Evolutionary conservation across 2,888 invertebrate genomes (phyloP).

Genomic region (Orthonychiurus folsomi): DNA sequence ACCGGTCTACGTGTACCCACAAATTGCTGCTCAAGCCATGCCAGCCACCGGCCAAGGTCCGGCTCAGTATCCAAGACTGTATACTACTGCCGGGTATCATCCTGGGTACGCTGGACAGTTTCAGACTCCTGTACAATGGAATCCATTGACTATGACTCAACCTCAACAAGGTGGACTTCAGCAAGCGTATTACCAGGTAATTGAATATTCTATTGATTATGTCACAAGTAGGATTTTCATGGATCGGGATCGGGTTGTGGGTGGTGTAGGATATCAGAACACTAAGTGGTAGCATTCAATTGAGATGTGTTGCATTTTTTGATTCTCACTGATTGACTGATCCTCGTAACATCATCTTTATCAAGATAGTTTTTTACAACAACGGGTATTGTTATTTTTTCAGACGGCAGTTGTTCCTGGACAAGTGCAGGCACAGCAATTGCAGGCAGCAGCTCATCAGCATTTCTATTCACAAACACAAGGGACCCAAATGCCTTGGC

Average conservation of each 20-base stretch:
- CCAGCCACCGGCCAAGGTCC: background rate
- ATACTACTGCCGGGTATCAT: background rate
- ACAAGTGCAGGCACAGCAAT: constrained; percentile 20
- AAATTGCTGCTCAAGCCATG: background rate
- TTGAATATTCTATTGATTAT: background rate
- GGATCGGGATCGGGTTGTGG: too few relatives aligned
- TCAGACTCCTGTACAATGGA: background rate
- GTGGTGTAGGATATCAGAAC: too few relatives aligned
- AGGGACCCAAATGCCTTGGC: background rate
- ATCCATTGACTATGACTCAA: background rate
- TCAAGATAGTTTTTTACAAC: background rate
- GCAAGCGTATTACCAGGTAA: background rate
- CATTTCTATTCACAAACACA: constrained; percentile 9
- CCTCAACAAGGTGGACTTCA: background rate
- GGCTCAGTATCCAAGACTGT: background rate
- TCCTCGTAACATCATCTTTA: too few relatives aligned
- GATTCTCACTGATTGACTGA: too few relatives aligned
- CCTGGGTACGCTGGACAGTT: background rate
- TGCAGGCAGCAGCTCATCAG: constrained; percentile 18
- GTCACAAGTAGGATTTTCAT: too few relatives aligned
- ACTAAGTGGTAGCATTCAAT: too few relatives aligned
- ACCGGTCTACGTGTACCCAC: background rate
- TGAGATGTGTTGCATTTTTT: too few relatives aligned
- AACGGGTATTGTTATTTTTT: background rate
- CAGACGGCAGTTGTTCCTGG: constrained; percentile 9